Evolutionary conservation across 2,797 vertebrate genomes (phyloP).

Genomic region (Cephalopachus bancanus): DNA sequence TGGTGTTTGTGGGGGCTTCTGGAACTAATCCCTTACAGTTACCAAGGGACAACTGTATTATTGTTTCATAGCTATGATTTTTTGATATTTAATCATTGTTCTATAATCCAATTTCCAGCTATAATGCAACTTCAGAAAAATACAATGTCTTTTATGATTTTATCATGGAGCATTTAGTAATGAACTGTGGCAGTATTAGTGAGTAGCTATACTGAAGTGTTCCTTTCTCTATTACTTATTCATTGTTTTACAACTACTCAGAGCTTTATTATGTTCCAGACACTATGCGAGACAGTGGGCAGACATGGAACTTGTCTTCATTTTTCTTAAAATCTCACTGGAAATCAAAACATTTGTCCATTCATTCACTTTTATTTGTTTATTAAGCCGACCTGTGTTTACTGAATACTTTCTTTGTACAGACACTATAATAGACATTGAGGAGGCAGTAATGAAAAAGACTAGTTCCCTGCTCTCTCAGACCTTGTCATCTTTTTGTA

Average conservation of each 20-base stretch:
- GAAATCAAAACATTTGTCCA: background rate
- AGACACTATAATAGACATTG: background rate
- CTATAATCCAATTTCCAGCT: background rate
- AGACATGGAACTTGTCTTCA: background rate
- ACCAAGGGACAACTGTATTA: background rate
- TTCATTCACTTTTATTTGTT: background rate
- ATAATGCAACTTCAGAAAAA: background rate
- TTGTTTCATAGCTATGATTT: background rate
- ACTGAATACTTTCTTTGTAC: background rate
- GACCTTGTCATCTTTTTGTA: background rate
- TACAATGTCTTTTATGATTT: background rate
- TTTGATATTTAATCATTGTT: constrained; percentile 1
- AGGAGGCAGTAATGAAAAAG: background rate
- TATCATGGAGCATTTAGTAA: background rate
- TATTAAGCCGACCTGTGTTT: background rate
- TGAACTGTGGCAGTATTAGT: background rate
- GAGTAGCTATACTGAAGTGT: background rate
- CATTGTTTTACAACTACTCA: background rate
- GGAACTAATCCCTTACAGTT: background rate
- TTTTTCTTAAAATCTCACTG: constrained; percentile 28
- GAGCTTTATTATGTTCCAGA: background rate
- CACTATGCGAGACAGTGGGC: background rate
- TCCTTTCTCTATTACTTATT: constrained; percentile 24
- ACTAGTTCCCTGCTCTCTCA: background rate
- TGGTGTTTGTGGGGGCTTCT: background rate